phyloP scores from a whole-genome alignment of 2,113 vertebrate genomes.

The Acanthisitta chloris region DNA sequence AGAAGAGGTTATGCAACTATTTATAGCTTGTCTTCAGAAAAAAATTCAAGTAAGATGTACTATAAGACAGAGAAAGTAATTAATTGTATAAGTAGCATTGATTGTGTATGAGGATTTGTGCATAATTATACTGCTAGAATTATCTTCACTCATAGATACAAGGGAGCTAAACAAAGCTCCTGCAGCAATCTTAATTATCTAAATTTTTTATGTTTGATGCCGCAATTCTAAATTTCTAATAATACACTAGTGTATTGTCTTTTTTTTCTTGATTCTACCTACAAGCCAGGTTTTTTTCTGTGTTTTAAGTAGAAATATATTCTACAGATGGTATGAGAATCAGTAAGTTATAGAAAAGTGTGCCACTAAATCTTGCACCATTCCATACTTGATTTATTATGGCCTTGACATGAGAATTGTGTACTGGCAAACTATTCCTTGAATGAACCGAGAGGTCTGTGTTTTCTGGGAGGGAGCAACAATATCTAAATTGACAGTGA shows the following conservation, averaged over 20 bases:
- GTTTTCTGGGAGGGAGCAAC: background rate
- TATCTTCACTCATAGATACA: background rate
- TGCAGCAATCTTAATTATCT: background rate
- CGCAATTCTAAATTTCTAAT: background rate
- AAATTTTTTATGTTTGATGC: background rate
- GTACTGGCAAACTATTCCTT: background rate
- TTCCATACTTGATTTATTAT: background rate
- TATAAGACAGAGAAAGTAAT: background rate
- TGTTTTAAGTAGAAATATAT: background rate
- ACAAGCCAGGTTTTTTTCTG: background rate
- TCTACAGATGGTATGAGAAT: background rate
- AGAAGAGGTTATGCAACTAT: background rate
- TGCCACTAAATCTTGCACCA: background rate
- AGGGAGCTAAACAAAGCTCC: background rate
- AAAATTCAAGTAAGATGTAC: background rate
- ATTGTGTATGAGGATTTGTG: background rate
- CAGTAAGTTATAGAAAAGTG: background rate
- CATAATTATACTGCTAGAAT: background rate
- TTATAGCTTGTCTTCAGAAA: background rate
- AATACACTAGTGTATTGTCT: fast-evolving
- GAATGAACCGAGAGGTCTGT: background rate
- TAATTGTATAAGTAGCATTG: background rate
- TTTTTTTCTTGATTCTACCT: background rate
- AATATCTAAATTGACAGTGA: background rate
- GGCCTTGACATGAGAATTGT: background rate